Base-by-base conservation (phyloP, 1,140 invertebrate genomes). In the Manduca sexta region DNA sequence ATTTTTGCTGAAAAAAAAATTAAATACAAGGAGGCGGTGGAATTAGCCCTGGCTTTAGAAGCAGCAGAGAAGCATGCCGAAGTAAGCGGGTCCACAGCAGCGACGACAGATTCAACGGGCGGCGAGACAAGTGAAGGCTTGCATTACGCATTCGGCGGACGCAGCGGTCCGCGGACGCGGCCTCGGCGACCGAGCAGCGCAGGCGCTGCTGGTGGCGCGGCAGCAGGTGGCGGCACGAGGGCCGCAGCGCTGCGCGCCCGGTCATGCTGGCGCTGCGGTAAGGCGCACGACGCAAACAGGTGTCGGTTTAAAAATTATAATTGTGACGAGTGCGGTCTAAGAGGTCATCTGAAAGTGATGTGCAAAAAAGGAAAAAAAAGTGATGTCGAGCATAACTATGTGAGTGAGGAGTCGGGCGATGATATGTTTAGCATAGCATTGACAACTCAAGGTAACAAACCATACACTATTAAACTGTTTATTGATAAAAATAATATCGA, bases 31-130 rank as follows among this genome's bases (percentile, higher is more conserved):
- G n/a, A n/a, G n/a, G n/a, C n/a, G n/a, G n/a, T n/a, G n/a, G n/a
- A n/a, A n/a, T n/a, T n/a, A n/a, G n/a, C n/a, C n/a, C n/a, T n/a
- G n/a, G n/a, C n/a, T n/a, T 14, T 58, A 17, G 55, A 60, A 50
- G 60, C 60, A 1, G 57, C 60, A 6, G 64, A 59, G 41, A 41
- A 39, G 49, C 60, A 64, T 41, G 60, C 60, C 11, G 55, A 49
- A 37, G 35, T 52, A 41, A 52, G 50, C 42, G 49, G 34, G 11
- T 21, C 17, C 10, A 43, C 30, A 35, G 34, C 39, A 31, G 21
- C 48, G 48, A 26, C 3, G 38, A 14, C 14, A 10, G 14, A 46
- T 45, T 14, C 15, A 8, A 38, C 30, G 30, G 31, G 33, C 13
- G 12, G 42, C 34, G 21, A 38, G 8, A 30, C 10, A 12, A 16